Evolutionary conservation across 1,140 invertebrate species (phyloP).

Genomic region (Oscheius sp.): DNA sequence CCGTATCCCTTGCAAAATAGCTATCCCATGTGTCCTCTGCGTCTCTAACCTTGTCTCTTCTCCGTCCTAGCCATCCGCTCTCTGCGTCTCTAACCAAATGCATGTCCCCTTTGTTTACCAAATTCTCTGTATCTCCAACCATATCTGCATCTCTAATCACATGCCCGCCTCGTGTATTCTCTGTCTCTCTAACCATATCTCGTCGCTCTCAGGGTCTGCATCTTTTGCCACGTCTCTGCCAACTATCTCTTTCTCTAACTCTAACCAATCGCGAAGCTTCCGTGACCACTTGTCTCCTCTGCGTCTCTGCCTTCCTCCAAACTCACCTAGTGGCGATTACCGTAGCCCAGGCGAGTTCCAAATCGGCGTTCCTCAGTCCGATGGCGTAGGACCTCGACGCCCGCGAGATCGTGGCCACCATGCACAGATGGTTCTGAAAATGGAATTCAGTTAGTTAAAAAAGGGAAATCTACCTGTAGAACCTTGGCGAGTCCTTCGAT

Average conservation of each 20-base stretch:
- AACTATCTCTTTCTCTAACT: not conserved
- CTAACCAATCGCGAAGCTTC: not conserved
- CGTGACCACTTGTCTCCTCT: not conserved
- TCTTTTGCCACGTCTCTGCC: not conserved
- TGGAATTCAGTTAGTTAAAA: not conserved
- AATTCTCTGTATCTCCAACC: too few species aligned
- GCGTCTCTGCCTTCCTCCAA: not conserved
- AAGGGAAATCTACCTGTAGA: constrained; percentile 46
- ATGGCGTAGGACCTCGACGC: constrained; percentile 58
- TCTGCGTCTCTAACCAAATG: too few species aligned
- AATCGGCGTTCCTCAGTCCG: constrained; percentile 50
- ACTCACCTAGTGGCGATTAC: constrained; percentile 10
- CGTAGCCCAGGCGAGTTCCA: constrained; percentile 50
- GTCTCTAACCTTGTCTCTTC: too few species aligned
- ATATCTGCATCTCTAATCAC: too few species aligned
- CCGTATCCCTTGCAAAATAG: too few species aligned
- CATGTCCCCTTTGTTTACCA: too few species aligned
- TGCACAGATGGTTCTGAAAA: constrained; percentile 25
- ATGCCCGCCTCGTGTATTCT: too few species aligned
- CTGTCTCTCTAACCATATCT: too few species aligned
- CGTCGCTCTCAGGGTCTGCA: too few species aligned
- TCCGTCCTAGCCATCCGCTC: too few species aligned
- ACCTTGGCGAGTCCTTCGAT: constrained; percentile 43
- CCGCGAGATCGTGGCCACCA: constrained; percentile 46
- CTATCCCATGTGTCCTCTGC: too few species aligned